Evolutionary conservation across 2,888 invertebrate genomes (phyloP).

Genomic region (Hemistola chrysoprasaria): DNA sequence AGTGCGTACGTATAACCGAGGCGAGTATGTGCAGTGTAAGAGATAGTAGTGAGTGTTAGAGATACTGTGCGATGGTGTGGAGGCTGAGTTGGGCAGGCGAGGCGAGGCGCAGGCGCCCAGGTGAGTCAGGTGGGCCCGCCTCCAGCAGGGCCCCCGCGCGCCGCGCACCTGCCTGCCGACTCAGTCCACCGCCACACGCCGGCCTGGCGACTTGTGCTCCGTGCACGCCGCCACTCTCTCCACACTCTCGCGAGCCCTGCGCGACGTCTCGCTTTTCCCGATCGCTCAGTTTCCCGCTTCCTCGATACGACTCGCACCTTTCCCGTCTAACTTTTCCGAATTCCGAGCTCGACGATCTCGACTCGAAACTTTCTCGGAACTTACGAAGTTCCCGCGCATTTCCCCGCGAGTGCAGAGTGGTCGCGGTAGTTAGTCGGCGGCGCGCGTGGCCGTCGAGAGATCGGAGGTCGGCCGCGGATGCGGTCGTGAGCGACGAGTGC

Average conservation of each 20-base stretch:
- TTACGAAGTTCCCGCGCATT: slow-evolving; percentile 60
- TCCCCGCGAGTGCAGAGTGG: slow-evolving; percentile 33
- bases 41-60: slow-evolving; percentile 19
- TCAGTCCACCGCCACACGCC: slow-evolving; percentile 71
- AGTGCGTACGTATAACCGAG: not conserved
- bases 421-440: slow-evolving; percentile 55
- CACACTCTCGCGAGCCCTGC: slow-evolving; percentile 78
- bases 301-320: slow-evolving; percentile 56
- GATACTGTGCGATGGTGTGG: slow-evolving; percentile 33
- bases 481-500: slow-evolving; percentile 76
- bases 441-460: slow-evolving; percentile 65
- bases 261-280: slow-evolving; percentile 76
- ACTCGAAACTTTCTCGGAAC: slow-evolving; percentile 19
- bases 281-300: slow-evolving; percentile 72
- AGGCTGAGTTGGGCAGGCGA: slow-evolving; percentile 50
- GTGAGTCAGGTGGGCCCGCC: slow-evolving; percentile 80
- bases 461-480: slow-evolving; percentile 74
- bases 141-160: slow-evolving; percentile 67
- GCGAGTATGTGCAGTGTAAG: slow-evolving; percentile 33
- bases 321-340: slow-evolving; percentile 54
- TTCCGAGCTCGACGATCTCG: slow-evolving; percentile 15
- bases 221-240: slow-evolving; percentile 78
- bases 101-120: slow-evolving; percentile 78
- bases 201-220: slow-evolving; percentile 78
- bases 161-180: slow-evolving; percentile 73